Percentiles rank a stretch among this genome's conserved stretches.
phyloP scores from a whole-genome alignment of 2,113 vertebrate species.

The Fukomys damarensis region DNA sequence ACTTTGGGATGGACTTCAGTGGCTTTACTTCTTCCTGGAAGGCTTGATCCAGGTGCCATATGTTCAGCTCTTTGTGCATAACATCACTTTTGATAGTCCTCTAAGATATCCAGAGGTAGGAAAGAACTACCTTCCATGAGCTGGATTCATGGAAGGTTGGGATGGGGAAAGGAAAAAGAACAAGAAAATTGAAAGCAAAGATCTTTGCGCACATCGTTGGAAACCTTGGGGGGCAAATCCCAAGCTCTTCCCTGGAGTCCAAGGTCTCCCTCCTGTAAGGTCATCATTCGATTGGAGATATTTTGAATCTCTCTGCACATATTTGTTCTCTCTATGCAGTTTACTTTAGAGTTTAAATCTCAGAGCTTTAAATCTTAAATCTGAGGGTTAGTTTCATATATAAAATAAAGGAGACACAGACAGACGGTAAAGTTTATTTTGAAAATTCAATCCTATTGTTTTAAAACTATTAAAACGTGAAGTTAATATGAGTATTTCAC shows the following conservation, averaged over 20 bases:
- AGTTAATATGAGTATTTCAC: not conserved
- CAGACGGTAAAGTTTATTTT: not conserved
- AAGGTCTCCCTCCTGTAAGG: not conserved
- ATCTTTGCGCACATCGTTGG: not conserved
- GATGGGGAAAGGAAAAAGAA: not conserved
- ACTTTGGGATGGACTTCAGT: not conserved
- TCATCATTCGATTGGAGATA: not conserved
- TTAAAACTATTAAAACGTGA: not conserved
- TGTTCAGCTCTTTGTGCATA: not conserved
- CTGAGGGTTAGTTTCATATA: not conserved
- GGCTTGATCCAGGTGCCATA: not conserved
- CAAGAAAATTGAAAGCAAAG: not conserved
- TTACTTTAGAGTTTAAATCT: slow-evolving; percentile 1
- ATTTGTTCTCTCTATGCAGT: not conserved
- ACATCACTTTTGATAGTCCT: not conserved
- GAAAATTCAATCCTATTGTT: not conserved
- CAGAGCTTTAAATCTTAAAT: too few relatives aligned
- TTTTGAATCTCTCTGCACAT: not conserved
- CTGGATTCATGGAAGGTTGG: not conserved
- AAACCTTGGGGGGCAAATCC: not conserved
- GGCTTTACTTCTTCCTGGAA: not conserved
- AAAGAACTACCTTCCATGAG: not conserved
- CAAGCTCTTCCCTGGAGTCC: not conserved
- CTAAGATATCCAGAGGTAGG: not conserved
- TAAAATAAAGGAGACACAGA: not conserved